Base-by-base conservation (phyloP, 2,888 invertebrate species). In the Pheosia tremula region DNA sequence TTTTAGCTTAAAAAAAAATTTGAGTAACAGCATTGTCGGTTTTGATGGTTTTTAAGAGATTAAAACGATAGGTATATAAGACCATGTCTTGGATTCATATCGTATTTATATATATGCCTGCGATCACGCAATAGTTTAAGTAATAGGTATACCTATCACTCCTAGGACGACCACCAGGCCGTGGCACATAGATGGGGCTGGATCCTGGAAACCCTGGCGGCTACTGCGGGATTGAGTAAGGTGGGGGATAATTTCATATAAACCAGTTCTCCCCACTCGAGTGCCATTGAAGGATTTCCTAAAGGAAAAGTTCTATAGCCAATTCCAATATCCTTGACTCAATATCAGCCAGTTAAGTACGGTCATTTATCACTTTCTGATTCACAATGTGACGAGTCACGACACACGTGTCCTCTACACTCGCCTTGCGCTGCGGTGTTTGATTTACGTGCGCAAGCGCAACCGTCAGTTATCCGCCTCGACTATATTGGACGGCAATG, bases 381-480 rank as follows among this genome's bases (percentile, higher is more conserved):
- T 69, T 68, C 69, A 66, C 67, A 69, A 66, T 57, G 59, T 60
- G 57, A 58, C 60, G 58, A 67, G 72, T 75, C 75, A 75, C 77
- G 75, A 72, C 54, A 11, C 24, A 9, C 45, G 11, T 45, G 56
- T 56, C 56, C 13, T 65, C 59, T 39, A 39, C 53, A 50, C 57
- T 67, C 64, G 66, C 72, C 72, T 76, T 62, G 74, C 47, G 39
- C 39, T 59, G 57, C 78, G 70, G 72, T 74, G 58, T 63, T 62
- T 66, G 68, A 65, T 69, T 71, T 62, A 68, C 71, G 69, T 66
- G 63, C 53, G 50, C 56, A 45, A 62, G 54, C 45, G 60, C 55
- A 57, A 62, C 61, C 57, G 61, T 67, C 70, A 69, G 64, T 67
- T 57, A 65, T 67, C 60, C 60, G 57, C 52, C 45, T 54, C 38